phyloP scores from a whole-genome alignment of 2,113 vertebrate species.

The Camelus bactrianus region DNA sequence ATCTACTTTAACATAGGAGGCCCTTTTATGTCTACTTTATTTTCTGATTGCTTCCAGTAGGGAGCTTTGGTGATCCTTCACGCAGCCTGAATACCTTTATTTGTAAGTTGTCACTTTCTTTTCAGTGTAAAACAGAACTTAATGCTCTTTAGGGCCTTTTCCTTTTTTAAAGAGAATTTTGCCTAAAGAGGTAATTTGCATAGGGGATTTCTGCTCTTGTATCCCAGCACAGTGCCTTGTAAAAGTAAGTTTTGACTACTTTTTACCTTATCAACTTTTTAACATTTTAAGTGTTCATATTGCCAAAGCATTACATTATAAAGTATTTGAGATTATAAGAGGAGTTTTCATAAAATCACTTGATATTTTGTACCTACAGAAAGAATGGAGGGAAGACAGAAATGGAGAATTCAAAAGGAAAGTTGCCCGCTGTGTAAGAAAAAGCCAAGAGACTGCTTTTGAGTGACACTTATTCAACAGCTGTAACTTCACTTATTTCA shows the following conservation, averaged over 20 bases:
- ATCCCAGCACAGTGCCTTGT: not conserved
- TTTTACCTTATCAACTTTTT: not conserved
- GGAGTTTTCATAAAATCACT: constrained; percentile 39
- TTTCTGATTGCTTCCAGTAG: not conserved
- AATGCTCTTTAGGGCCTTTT: not conserved
- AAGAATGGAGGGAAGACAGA: constrained; percentile 99
- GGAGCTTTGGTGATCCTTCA: not conserved
- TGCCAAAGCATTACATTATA: not conserved
- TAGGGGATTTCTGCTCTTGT: not conserved
- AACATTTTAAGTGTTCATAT: not conserved
- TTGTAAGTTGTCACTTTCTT: not conserved
- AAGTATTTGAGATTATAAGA: not conserved
- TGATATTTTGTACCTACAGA: constrained; percentile 87
- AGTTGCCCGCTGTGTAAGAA: constrained; percentile 99
- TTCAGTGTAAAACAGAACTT: not conserved
- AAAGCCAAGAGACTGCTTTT: constrained; percentile 99
- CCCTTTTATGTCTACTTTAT: not conserved
- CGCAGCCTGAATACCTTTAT: constrained; percentile 3
- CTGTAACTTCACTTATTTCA: constrained; percentile 97
- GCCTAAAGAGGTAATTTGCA: not conserved
- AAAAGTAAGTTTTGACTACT: not conserved
- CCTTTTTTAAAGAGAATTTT: not conserved
- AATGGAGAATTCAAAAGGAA: constrained; percentile 99
- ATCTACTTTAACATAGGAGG: not conserved
- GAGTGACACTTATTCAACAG: constrained; percentile 96